Base-by-base conservation (phyloP, 2,888 invertebrate genomes). In the Drosophila pseudotakahashii region DNA sequence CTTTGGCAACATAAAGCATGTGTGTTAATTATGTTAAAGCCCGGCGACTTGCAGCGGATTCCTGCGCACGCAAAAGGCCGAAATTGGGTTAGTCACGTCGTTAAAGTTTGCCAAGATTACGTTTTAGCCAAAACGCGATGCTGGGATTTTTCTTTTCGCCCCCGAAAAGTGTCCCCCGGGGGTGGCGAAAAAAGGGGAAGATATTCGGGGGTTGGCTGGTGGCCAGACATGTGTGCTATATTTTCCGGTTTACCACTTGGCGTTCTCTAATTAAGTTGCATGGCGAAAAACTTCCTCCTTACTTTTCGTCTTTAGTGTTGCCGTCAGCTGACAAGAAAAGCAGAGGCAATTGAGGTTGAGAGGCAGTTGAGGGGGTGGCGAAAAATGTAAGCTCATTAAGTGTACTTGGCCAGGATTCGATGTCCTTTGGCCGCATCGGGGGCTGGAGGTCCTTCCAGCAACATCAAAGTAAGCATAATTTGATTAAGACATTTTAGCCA, bases 381-480 rank as follows among this genome's bases (percentile, higher is more conserved):
- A 74, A 86, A 80, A 82, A 76, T 80, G 81, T 81, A 83, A 87
- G 84, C 87, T 87, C 84, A 85, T 85, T 85, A 85, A 86, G 78
- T 81, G 85, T 80, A 76, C 68, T 81, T 79, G 73, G 71, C 74
- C 73, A 68, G 68, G 66, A 60, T 47, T 67, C 66, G 54, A 70
- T 70, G 54, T 71, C 70, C 51, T 53, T 54, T 50, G 44, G 55
- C 51, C 42, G 39, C 41, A 23, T 47, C 26, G 55, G 52, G 61
- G 63, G 52, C 64, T 52, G 54, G 63, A 63, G 54, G 67, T 54
- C 61, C 71, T 74, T 59, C 45, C 48, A 72, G 60, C 77, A 88
- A 88, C 85, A 88, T 85, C 88, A 88, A 88, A 88, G 89, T 88
- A 88, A 87, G 88, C 88, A 85, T 88, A 88, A 88, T 88, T 88